Evolutionary conservation across 2,888 invertebrate species (phyloP).

Genomic region (Plagiodera versicolora): DNA sequence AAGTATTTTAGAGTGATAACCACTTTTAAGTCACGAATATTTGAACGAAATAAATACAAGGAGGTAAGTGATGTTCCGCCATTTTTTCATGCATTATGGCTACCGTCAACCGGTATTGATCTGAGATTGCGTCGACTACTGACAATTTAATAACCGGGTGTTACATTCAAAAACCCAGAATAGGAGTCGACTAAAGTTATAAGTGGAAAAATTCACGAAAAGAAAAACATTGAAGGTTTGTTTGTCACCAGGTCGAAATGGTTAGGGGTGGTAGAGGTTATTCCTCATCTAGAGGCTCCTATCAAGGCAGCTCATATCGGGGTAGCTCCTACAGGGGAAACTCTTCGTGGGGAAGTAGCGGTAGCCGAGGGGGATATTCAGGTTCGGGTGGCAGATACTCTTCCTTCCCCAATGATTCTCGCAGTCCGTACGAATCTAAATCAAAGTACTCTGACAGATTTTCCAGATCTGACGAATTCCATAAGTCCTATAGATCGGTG

Average conservation of each 20-base stretch:
- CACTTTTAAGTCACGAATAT: no score
- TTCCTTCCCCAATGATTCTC: slow-evolving; percentile 21
- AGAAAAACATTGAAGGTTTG: no score
- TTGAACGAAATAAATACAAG: no score
- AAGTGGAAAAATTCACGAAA: no score
- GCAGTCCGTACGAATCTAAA: slow-evolving; percentile 45
- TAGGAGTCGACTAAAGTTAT: no score
- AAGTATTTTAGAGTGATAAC: no score
- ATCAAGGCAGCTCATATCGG: slow-evolving; percentile 42
- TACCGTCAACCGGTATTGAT: no score
- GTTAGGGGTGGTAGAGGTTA: slow-evolving; percentile 44
- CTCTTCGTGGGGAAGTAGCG: slow-evolving; percentile 41
- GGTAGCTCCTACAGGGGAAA: slow-evolving; percentile 41
- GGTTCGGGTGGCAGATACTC: slow-evolving; percentile 19
- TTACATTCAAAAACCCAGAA: no score
- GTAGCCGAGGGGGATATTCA: slow-evolving; percentile 40
- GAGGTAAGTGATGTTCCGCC: no score
- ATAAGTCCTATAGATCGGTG: slow-evolving; percentile 49
- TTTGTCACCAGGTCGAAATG: slow-evolving; percentile 32
- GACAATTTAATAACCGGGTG: no score
- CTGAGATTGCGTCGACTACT: no score
- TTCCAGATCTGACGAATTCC: slow-evolving; percentile 47
- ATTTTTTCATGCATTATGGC: no score
- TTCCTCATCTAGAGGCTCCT: slow-evolving; percentile 41
- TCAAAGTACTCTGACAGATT: slow-evolving; percentile 49